These are phyloP conservation scores for Antheraea assamensis DNA, from an alignment of 2,888 invertebrate genomes.

Conservation along the genomic window DNA sequence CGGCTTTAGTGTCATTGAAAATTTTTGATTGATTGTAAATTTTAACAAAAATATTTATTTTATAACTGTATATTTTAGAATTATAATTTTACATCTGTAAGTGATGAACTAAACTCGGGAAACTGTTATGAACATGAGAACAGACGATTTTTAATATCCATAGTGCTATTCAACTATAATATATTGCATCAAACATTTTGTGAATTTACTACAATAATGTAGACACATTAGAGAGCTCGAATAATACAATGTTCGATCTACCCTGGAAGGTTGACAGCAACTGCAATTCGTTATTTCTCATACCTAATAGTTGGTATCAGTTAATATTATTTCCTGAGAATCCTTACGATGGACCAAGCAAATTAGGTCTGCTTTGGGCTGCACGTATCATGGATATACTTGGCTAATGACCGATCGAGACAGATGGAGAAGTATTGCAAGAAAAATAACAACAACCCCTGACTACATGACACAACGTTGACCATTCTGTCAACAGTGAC, in stretches of 20 bases:
- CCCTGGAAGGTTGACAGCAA: not conserved
- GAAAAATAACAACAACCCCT: not conserved
- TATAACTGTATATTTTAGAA: too few relatives aligned
- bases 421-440: not conserved
- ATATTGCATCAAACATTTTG: not conserved
- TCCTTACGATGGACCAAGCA: too few relatives aligned
- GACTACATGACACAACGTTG: not conserved
- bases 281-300: not conserved
- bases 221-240: not conserved
- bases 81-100: too few relatives aligned
- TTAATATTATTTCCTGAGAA: not conserved
- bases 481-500: not conserved
- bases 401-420: not conserved
- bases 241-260: too few relatives aligned
- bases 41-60: too few relatives aligned
- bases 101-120: too few relatives aligned
- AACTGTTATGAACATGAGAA: too few relatives aligned
- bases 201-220: not conserved
- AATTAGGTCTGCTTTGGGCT: too few relatives aligned
- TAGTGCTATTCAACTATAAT: too few relatives aligned
- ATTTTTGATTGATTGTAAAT: not conserved
- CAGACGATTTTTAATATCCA: too few relatives aligned
- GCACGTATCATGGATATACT: not conserved
- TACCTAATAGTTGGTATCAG: not conserved
- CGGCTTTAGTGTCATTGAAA: not conserved